Evolutionary conservation across 2,888 invertebrate genomes (phyloP), one percentile per base, ranked within the genome.

Genomic region (Chymomyza fuscimana): DNA sequence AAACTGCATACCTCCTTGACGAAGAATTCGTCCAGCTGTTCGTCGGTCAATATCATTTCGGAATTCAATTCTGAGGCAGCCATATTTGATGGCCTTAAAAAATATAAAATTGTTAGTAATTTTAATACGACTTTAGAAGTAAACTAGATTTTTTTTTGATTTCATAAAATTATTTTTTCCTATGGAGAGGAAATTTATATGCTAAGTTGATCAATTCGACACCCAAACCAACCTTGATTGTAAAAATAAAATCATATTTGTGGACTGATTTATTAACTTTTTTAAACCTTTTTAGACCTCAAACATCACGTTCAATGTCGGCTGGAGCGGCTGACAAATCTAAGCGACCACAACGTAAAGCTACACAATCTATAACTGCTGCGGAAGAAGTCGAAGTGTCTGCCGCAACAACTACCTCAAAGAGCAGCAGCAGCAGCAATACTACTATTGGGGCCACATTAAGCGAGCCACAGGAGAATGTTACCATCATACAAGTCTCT

Each of bases 401-500:
- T 5, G 40, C 74, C 6, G 32, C 69, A 51, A 29, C 63, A 32
- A 58, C 64, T 9, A 67, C 67, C 6, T 60, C 51, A 59, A 51
- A 50, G 73, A 7, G 32, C 32, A 32, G 32, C 32, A 32, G 32
- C 77, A 5, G 69, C 74, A n/a, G 72, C 63, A 58, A 29, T 52
- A 51, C 22, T 32, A 25, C 60, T 5, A 66, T 68, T 15, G 29
- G 72, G 46, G 70, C 76, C 32, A 75, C 73, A 56, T 77, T 72
- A 22, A 72, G 80, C 29, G 82, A 86, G 54, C 63, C 68, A 22
- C 84, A 87, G 56, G 91, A 93, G 0, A 94, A 94, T 75, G 91
- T 94, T 46, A 94, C 94, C 29, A 94, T 94, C 0, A 94, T 94
- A n/a, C 92, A 94, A 92, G 94, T 94, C 0, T 93, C 93, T 0